Evolutionary conservation across 2,797 vertebrate species (phyloP), one percentile per base, ranked within the genome.

Genomic region (Caiman crocodilus): DNA sequence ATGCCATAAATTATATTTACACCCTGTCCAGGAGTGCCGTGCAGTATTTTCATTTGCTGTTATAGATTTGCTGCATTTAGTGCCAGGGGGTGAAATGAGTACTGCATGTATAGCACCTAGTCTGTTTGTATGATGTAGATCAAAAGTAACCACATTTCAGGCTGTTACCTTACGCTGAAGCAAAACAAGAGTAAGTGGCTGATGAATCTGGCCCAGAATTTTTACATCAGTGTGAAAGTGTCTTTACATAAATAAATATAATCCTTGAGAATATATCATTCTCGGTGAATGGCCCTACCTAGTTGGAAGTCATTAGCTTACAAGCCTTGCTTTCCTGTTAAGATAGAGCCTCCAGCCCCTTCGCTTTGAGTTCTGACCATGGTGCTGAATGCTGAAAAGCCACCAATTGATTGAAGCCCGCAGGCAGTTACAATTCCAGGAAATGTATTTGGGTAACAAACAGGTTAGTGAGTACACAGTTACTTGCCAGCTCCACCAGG

Each of bases 231-330:
- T 86, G 84, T 81, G 58, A 73, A 93, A 94, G 50, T 15, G 10
- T 3, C 35, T 73, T 73, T 73, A 42, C 42, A 50, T 50, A 50
- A 50, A 50, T 50, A 50, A 10, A 50, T 50, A 50, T 50, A 50
- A 50, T 50, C 42, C 9, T 10, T 50, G 42, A 59, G 81, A 77
- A 61, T 15, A 13, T 71, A 58, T 80, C 35, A 81, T 83, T 79
- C 92, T 79, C 73, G 89, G 14, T 55, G 55, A 87, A 78, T 89
- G 42, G n/a, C 7, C 79, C 75, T 87, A 90, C 93, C 85, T 92
- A 74, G 92, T 93, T 85, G 84, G 69, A 88, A 83, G 57, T 35
- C 18, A 79, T 90, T 95, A 61, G 89, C 94, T 94, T 93, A 79
- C 92, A 86, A 86, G 16, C 82, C 80, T 87, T 93, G 82, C 63